phyloP scores from a whole-genome alignment of 1,140 invertebrate genomes.

The Pseudomyrmex dendroicus region DNA sequence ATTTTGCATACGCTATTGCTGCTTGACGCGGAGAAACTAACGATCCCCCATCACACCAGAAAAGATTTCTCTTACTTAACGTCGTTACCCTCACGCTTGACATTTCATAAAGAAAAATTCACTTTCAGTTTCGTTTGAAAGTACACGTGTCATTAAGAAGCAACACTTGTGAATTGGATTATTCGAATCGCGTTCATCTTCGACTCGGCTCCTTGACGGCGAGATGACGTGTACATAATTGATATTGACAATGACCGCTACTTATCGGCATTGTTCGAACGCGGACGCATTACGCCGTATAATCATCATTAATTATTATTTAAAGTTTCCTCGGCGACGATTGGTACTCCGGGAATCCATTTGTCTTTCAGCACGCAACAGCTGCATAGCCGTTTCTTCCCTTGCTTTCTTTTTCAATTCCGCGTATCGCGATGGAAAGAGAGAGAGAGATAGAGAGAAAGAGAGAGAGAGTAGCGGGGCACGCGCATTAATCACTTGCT shows the following conservation, averaged over 20 bases:
- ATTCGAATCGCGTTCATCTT: not conserved
- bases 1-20: too few relatives aligned
- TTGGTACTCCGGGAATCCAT: slow-evolving; percentile 61
- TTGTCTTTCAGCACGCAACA: slow-evolving; percentile 33
- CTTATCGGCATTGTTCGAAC: slow-evolving; percentile 50
- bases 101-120: not conserved
- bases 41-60: too few relatives aligned
- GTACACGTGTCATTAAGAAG: not conserved
- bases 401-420: slow-evolving; percentile 52
- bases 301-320: slow-evolving; percentile 65
- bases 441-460: too few relatives aligned
- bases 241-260: slow-evolving; percentile 58
- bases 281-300: slow-evolving; percentile 23
- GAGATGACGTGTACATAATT: slow-evolving; percentile 9
- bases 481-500: slow-evolving; percentile 54
- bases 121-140: not conserved
- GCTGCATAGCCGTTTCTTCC: slow-evolving; percentile 42
- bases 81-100: too few relatives aligned
- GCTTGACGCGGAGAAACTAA: too few relatives aligned
- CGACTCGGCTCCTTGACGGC: not conserved
- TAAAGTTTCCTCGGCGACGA: slow-evolving; percentile 52
- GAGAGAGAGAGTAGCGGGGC: not conserved
- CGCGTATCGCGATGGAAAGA: slow-evolving; percentile 27
- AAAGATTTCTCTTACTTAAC: not conserved
- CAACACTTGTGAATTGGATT: slow-evolving; percentile 14